phyloP scores from a whole-genome alignment of 2,888 invertebrate species.

The Rhodophaea formosa region DNA sequence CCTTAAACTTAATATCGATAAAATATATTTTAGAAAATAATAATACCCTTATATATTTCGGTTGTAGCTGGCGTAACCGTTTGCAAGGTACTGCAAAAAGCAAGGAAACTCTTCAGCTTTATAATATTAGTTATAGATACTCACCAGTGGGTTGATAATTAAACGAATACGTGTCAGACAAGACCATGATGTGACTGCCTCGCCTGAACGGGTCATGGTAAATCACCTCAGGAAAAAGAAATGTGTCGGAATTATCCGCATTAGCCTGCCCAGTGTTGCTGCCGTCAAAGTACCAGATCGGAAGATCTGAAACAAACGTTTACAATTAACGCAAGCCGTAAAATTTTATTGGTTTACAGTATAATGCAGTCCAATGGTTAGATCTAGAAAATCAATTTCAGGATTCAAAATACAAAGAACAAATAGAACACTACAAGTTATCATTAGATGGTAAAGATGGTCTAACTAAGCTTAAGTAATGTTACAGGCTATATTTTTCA shows the following conservation, averaged over 20 bases:
- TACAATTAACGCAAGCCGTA: not conserved
- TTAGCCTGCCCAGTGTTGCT: conserved; percentile 85
- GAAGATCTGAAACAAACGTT: conserved; percentile 76
- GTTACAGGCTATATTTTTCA: no score
- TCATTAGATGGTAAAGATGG: no score
- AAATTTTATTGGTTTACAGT: not conserved
- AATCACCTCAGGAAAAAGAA: conserved; percentile 87
- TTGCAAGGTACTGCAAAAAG: no score
- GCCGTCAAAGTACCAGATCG: conserved; percentile 89
- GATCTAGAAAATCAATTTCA: not conserved
- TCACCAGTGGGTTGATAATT: conserved; percentile 78
- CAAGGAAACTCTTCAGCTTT: no score
- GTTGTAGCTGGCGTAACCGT: no score
- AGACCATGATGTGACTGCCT: conserved; percentile 86
- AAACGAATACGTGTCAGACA: conserved; percentile 88
- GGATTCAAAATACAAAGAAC: not conserved
- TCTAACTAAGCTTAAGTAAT: no score
- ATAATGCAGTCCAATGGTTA: not conserved
- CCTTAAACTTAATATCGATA: no score
- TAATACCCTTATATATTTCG: no score
- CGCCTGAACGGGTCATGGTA: conserved; percentile 91
- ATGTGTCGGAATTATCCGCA: conserved; percentile 86
- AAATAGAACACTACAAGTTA: not conserved
- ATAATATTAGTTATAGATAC: no score
- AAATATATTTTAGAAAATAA: no score